Conservation (phyloP, 2,888 invertebrate genomes). For the Platynereis dumerilii region DNA sequence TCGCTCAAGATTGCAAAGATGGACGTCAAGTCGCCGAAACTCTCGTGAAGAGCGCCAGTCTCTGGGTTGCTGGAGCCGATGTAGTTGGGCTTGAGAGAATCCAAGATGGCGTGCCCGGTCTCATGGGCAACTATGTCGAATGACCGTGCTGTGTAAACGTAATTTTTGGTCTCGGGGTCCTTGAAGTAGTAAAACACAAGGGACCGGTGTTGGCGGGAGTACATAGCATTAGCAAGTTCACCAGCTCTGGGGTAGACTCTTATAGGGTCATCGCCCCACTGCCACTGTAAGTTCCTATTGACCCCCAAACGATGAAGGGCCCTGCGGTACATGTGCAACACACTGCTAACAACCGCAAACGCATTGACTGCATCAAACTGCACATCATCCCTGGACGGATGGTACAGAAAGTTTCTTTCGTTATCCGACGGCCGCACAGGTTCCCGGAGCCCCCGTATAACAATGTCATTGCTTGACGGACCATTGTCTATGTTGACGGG, state of each 20-base stretch:
- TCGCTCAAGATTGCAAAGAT: constrained; percentile 15
- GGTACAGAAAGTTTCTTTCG: constrained; percentile 14
- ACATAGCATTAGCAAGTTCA: constrained; percentile 8
- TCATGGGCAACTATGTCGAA: constrained; percentile 21
- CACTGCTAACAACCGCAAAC: constrained; percentile 16
- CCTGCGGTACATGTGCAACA: constrained; percentile 21
- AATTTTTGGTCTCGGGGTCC: background rate
- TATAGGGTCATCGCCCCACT: constrained; percentile 17
- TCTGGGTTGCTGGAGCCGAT: constrained; percentile 8
- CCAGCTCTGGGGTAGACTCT: constrained; percentile 11
- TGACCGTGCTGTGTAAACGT: constrained; percentile 14
- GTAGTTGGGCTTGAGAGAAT: constrained; percentile 15
- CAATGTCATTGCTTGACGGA: constrained; percentile 13
- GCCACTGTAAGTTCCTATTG: constrained; percentile 13
- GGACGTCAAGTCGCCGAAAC: constrained; percentile 18
- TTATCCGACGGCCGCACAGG: constrained; percentile 3
- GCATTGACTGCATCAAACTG: constrained; percentile 17
- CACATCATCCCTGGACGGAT: background rate
- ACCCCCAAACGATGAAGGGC: constrained; percentile 9
- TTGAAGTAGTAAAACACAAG: constrained; percentile 20
- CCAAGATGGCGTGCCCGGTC: constrained; percentile 20
- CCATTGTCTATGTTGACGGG: constrained; percentile 14
- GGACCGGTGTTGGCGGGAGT: constrained; percentile 12
- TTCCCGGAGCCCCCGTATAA: constrained; percentile 8
- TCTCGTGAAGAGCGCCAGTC: constrained; percentile 19